Evolutionary conservation across 1,140 invertebrate species (phyloP).

Genomic region (Lepidostoma basale): DNA sequence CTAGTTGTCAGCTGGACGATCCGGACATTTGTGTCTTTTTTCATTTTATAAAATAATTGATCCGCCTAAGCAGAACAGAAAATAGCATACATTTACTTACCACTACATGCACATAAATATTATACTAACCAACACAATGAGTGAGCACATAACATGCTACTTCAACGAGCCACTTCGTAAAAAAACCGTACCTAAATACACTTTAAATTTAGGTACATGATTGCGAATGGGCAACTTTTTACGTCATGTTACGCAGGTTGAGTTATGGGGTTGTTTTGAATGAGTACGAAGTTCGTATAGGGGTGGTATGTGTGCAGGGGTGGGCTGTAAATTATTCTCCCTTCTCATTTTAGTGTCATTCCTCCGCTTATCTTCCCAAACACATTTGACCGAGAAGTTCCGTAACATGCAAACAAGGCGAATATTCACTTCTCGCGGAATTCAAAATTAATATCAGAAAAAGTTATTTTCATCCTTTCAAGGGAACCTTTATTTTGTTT

Average conservation of each 20-base stretch:
- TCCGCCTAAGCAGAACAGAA: too few relatives aligned
- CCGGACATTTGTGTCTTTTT: too few relatives aligned
- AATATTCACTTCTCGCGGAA: constrained; percentile 13
- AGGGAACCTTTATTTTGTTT: too few relatives aligned
- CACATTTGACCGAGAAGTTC: constrained; percentile 21
- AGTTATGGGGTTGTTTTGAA: not conserved
- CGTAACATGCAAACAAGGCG: constrained; percentile 12
- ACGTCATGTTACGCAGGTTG: not conserved
- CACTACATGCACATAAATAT: too few relatives aligned
- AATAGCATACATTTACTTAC: too few relatives aligned
- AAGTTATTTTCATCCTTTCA: too few relatives aligned
- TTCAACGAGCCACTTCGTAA: not conserved
- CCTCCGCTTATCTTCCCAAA: constrained; percentile 19
- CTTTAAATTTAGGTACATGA: too few relatives aligned
- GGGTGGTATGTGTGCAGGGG: not conserved
- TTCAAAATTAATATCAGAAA: not conserved
- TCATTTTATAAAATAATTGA: too few relatives aligned
- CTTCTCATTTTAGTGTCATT: constrained; percentile 20
- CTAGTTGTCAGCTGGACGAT: too few relatives aligned
- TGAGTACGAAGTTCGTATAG: not conserved
- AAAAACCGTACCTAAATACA: not conserved
- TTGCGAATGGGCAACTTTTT: not conserved
- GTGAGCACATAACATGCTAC: too few relatives aligned
- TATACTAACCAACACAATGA: too few relatives aligned
- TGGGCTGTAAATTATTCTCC: constrained; percentile 19